A percentile compares a stretch with the other conserved stretches of the same genome.
These are phyloP conservation scores for Ostrea edulis DNA, from an alignment of 1,140 invertebrate genomes.

Conservation along the genomic window DNA sequence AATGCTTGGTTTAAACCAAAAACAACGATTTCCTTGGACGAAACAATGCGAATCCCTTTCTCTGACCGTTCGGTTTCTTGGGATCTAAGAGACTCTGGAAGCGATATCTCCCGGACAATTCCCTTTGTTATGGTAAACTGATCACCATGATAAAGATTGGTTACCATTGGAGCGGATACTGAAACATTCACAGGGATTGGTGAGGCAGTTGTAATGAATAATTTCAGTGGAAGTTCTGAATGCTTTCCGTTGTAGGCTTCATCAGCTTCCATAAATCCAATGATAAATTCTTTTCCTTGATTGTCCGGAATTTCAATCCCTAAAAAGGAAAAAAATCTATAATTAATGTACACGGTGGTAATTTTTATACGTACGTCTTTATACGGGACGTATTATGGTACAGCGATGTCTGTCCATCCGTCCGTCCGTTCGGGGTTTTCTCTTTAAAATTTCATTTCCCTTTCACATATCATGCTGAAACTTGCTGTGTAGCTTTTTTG, in stretches of 20 bases:
- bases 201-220: conserved; percentile 63
- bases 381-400: too few relatives aligned
- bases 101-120: conserved; percentile 44
- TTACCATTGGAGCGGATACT: conserved; percentile 55
- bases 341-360: not conserved
- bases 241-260: not conserved
- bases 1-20: conserved; percentile 63
- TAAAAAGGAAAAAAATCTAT: not conserved
- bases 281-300: conserved; percentile 52
- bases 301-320: conserved; percentile 47
- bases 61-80: not conserved
- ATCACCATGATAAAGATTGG: not conserved
- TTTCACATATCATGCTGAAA: too few relatives aligned
- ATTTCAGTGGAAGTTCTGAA: conserved; percentile 31
- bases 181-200: conserved; percentile 54
- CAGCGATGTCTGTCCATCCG: too few relatives aligned
- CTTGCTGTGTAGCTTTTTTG: too few relatives aligned
- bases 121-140: conserved; percentile 45
- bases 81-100: conserved; percentile 49
- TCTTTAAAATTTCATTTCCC: too few relatives aligned
- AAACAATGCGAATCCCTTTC: conserved; percentile 59
- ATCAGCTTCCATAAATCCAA: conserved; percentile 49
- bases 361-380: too few relatives aligned
- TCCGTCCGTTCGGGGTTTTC: too few relatives aligned
- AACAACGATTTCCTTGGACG: conserved; percentile 60